Evolutionary conservation across 2,113 vertebrate species (phyloP).

Genomic region (Electrona antarctica): DNA sequence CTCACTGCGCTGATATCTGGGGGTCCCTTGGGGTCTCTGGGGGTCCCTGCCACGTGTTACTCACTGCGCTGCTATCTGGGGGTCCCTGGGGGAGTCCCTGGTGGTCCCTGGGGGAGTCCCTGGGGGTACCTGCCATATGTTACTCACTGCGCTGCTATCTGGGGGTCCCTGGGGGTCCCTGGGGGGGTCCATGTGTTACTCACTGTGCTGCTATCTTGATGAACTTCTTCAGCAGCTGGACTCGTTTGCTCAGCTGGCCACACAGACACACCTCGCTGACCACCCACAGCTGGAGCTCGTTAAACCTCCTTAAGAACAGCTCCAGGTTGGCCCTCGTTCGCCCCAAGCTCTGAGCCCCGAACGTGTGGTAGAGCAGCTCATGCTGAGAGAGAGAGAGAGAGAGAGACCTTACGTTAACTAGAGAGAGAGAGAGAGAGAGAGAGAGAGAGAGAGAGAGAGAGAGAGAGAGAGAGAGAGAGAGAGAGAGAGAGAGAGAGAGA

Average conservation of each 20-base stretch:
- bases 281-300: slow-evolving; percentile 98
- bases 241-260: slow-evolving; percentile 93
- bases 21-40: no score
- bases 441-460: no score
- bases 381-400: slow-evolving; percentile 76
- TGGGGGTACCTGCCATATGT: not conserved
- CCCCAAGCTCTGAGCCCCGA: slow-evolving; percentile 93
- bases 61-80: no score
- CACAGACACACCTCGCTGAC: slow-evolving; percentile 96
- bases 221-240: slow-evolving; percentile 98
- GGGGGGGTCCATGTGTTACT: slow-evolving; percentile 61
- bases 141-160: slow-evolving; percentile 97
- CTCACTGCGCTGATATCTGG: no score
- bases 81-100: no score
- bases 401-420: no score
- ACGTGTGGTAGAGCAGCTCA: slow-evolving; percentile 96
- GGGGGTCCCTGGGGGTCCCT: not conserved
- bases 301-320: slow-evolving; percentile 95
- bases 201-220: slow-evolving; percentile 99
- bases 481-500: no score
- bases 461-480: no score
- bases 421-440: no score
- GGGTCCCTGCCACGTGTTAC: no score
- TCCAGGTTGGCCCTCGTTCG: slow-evolving; percentile 96
- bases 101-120: no score